Conservation (phyloP, 2,113 vertebrate genomes). For the Odontophorus gujanensis region DNA sequence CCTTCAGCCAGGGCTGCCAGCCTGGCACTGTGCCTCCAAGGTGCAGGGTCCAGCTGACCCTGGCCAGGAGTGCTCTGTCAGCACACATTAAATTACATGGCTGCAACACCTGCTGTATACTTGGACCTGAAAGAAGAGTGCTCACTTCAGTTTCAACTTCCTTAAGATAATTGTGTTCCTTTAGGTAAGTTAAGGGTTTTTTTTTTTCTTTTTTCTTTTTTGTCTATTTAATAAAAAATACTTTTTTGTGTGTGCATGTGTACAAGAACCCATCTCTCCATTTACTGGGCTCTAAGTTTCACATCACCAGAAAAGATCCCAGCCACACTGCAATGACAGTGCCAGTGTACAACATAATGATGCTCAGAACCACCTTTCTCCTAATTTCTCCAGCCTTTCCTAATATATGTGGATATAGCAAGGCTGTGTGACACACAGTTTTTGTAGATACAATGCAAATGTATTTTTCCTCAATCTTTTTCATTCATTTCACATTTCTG, state of each 20-base stretch:
- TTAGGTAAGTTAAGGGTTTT: not conserved
- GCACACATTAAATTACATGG: not conserved
- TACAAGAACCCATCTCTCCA: not conserved
- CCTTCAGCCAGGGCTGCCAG: not conserved
- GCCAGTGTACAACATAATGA: not conserved
- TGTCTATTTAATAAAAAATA: too few relatives aligned
- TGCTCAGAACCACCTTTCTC: not conserved
- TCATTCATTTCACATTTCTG: not conserved
- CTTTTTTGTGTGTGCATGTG: too few relatives aligned
- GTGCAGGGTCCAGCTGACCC: not conserved
- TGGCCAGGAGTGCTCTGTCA: not conserved
- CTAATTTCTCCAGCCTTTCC: not conserved
- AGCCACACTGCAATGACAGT: not conserved
- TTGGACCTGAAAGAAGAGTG: not conserved
- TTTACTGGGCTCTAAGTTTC: not conserved
- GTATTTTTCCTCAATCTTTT: not conserved
- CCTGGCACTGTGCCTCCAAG: not conserved
- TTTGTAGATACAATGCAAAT: not conserved
- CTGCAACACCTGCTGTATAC: accelerated
- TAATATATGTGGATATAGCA: not conserved
- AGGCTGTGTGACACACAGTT: accelerated
- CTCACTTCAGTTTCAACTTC: not conserved
- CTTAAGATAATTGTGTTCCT: not conserved
- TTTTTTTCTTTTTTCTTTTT: not conserved
- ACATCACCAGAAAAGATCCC: not conserved